Percentiles rank a stretch among this genome's conserved stretches.
These are phyloP conservation scores for Protomyctophum bolini DNA, from an alignment of 2,113 vertebrate genomes.

Conservation along the genomic window DNA sequence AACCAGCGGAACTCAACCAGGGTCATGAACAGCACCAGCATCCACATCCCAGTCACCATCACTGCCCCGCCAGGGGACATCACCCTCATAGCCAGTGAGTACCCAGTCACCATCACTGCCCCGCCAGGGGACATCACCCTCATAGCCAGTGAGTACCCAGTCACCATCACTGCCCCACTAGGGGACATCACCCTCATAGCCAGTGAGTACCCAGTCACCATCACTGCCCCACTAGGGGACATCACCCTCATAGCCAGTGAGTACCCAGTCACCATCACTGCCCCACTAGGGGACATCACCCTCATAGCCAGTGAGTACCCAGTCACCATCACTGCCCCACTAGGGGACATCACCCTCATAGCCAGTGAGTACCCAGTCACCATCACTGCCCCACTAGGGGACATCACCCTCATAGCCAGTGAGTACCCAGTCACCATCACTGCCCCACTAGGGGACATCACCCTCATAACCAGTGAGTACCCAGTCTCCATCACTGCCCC, in stretches of 20 bases:
- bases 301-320: no score
- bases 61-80: constrained; percentile 81
- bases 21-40: constrained; percentile 81
- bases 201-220: constrained; percentile 26
- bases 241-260: no score
- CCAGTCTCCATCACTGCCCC: no score
- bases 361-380: constrained; percentile 53
- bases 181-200: constrained; percentile 64
- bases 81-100: constrained; percentile 83
- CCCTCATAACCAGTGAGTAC: no score
- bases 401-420: no score
- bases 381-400: constrained; percentile 45
- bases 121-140: constrained; percentile 59
- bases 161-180: no score
- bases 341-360: constrained; percentile 68
- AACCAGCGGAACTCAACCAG: constrained; percentile 93
- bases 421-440: no score
- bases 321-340: constrained; percentile 29
- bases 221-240: no score
- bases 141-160: constrained; percentile 23
- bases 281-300: constrained; percentile 55
- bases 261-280: no score
- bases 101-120: constrained; percentile 84
- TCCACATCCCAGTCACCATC: constrained; percentile 87
- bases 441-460: no score